phyloP scores from a whole-genome alignment of 2,888 invertebrate genomes.

The Heliothis peltigera region DNA sequence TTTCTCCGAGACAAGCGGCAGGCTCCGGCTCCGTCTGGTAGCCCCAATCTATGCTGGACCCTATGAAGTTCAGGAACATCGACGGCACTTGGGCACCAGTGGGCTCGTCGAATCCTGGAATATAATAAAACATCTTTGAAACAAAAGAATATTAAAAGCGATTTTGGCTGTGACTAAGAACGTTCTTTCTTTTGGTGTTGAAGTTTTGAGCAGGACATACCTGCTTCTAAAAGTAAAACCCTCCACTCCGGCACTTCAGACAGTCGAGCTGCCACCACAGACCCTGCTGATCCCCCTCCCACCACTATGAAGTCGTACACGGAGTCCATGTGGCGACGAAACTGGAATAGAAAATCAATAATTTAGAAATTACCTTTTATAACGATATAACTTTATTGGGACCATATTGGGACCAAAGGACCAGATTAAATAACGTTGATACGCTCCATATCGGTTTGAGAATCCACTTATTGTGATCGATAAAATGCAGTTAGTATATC shows the following conservation, averaged over 20 bases:
- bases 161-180: background rate
- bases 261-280: conserved; percentile 92
- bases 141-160: background rate
- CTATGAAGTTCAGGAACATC: conserved; percentile 96
- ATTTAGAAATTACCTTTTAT: background rate
- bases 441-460: background rate
- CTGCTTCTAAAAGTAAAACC: conserved; percentile 93
- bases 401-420: background rate
- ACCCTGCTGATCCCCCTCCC: conserved; percentile 93
- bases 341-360: conserved; percentile 68
- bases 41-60: conserved; percentile 96
- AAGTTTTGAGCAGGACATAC: conserved; percentile 67
- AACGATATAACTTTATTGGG: background rate
- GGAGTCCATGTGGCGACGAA: conserved; percentile 87
- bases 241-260: conserved; percentile 93
- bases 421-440: background rate
- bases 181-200: no score
- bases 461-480: background rate
- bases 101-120: conserved; percentile 94
- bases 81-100: conserved; percentile 97
- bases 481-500: background rate
- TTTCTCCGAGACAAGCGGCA: conserved; percentile 93
- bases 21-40: conserved; percentile 96
- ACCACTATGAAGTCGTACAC: conserved; percentile 94
- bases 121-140: background rate